A percentile compares a stretch with the other conserved stretches of the same genome.
These are phyloP conservation scores for Bettongia penicillata DNA, from an alignment of 2,113 vertebrate genomes.

Conservation along the genomic window DNA sequence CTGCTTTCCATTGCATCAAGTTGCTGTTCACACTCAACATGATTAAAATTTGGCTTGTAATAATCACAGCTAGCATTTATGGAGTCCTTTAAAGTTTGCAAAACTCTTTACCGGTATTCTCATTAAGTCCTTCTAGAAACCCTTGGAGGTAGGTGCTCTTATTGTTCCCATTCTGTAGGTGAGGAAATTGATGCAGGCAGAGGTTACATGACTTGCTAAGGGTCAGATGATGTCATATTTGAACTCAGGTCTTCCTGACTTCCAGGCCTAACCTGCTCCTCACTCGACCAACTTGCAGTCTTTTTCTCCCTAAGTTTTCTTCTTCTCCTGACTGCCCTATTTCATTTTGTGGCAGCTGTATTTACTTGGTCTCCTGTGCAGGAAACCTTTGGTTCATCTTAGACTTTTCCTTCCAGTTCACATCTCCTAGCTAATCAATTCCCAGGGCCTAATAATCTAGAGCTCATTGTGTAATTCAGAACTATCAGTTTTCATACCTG, in stretches of 20 bases:
- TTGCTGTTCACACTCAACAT: background rate
- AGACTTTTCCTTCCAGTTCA: background rate
- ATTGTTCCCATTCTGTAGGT: background rate
- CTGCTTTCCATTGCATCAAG: background rate
- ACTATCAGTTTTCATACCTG: background rate
- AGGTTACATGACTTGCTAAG: background rate
- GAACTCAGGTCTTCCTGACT: background rate
- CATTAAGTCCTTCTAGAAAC: background rate
- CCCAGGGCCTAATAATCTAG: background rate
- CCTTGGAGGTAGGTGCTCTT: background rate
- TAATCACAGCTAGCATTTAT: background rate
- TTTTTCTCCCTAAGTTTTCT: background rate
- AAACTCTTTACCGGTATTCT: background rate
- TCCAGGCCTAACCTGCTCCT: background rate
- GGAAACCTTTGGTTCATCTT: background rate
- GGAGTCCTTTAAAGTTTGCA: background rate
- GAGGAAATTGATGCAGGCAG: too few relatives aligned
- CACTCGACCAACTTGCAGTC: background rate
- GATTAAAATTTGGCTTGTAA: background rate
- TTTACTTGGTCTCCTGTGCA: background rate
- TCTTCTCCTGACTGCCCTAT: background rate
- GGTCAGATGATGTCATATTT: background rate
- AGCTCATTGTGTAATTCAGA: background rate
- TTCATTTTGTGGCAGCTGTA: background rate
- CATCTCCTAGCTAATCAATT: background rate